Percentiles rank a stretch among this genome's conserved stretches.
These are phyloP conservation scores for Steinernema carpocapsae DNA, from an alignment of 2,888 invertebrate genomes.

Conservation along the genomic window DNA sequence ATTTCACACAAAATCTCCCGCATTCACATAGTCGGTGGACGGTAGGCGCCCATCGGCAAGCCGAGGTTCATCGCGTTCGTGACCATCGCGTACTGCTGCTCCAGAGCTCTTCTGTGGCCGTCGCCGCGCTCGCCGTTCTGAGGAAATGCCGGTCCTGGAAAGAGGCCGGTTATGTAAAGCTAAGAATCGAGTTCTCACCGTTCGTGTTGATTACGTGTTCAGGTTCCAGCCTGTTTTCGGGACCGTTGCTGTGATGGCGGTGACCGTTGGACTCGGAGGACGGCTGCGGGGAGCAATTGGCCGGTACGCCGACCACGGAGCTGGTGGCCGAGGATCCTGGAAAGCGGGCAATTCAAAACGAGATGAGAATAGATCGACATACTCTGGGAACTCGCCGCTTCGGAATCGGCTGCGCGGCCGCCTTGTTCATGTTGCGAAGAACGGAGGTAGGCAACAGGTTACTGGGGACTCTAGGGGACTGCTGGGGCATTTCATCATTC, in stretches of 20 bases:
- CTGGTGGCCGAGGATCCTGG: constrained; percentile 14
- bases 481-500: constrained; percentile 25
- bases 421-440: constrained; percentile 52
- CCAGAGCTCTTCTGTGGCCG: neutral
- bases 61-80: constrained; percentile 52
- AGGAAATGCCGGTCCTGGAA: constrained; percentile 2
- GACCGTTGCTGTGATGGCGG: neutral
- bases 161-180: neutral
- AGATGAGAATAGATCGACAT: neutral
- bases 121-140: constrained; percentile 16
- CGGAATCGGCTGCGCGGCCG: constrained; percentile 31
- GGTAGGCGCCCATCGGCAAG: constrained; percentile 38
- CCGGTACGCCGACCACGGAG: constrained; percentile 3
- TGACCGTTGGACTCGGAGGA: neutral
- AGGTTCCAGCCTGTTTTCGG: constrained; percentile 26
- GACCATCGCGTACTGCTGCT: constrained; percentile 53
- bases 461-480: constrained; percentile 4
- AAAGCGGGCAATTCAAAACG: neutral
- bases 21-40: constrained; percentile 23
- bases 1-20: constrained; percentile 12
- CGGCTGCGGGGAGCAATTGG: neutral
- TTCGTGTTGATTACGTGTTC: constrained; percentile 1
- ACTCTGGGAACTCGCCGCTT: neutral
- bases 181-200: neutral
- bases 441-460: constrained; percentile 51